Percentiles rank a stretch among this genome's conserved stretches.
Evolutionary conservation across 2,888 invertebrate genomes (phyloP).

Genomic region (Strigamia transsilvanica): DNA sequence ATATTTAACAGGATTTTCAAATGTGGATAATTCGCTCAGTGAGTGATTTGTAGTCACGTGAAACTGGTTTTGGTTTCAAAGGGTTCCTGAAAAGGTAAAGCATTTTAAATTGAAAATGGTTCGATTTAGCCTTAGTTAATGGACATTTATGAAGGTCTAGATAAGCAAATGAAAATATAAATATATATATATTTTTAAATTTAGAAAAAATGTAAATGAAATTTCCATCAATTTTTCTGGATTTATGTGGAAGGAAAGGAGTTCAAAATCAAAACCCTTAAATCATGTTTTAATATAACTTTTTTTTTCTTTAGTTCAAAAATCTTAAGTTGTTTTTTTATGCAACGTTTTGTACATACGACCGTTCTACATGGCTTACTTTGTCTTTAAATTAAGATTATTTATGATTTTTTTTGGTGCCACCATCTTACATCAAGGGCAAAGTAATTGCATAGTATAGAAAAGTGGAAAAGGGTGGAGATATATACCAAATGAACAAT

Average conservation of each 20-base stretch:
- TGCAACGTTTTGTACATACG: background rate
- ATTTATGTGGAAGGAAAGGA: background rate
- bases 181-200: background rate
- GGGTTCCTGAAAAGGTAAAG: background rate
- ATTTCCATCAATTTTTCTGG: background rate
- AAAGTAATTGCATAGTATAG: constrained; percentile 18
- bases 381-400: constrained; percentile 41
- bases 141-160: background rate
- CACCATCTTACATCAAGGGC: constrained; percentile 27
- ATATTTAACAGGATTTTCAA: constrained; percentile 13
- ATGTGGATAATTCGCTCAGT: constrained; percentile 5
- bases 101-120: background rate
- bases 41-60: constrained; percentile 5
- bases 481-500: constrained; percentile 8
- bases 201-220: background rate
- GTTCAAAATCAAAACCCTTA: constrained; percentile 24
- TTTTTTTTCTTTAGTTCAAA: constrained; percentile 29
- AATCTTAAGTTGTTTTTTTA: constrained; percentile 8
- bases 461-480: constrained; percentile 23
- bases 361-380: constrained; percentile 36
- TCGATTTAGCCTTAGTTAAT: background rate
- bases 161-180: too few relatives aligned
- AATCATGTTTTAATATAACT: constrained; percentile 14
- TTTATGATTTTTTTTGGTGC: constrained; percentile 34
- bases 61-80: constrained; percentile 43